Evolutionary conservation across 2,888 invertebrate species (phyloP).

Genomic region (Deilephila porcellus): DNA sequence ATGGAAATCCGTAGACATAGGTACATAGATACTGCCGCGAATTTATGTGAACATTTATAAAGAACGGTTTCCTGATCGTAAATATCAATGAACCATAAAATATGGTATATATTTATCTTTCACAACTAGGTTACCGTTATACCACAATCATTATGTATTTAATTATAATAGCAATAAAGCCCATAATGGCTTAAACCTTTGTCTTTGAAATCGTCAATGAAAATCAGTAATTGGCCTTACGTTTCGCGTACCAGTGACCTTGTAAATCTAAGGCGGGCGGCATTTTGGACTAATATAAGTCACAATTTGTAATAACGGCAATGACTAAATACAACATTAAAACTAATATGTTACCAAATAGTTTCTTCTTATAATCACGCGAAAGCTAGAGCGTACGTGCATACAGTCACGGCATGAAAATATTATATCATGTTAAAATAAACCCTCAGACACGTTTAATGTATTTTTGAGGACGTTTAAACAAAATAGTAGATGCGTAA

Average conservation of each 20-base stretch:
- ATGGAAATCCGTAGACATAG: no score
- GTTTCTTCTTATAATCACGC: background rate
- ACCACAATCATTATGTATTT: background rate
- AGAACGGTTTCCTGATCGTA: no score
- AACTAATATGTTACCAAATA: background rate
- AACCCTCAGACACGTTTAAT: background rate
- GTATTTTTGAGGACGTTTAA: background rate
- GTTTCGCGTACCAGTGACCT: background rate
- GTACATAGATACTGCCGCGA: no score
- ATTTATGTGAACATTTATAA: no score
- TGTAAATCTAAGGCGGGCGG: conserved; percentile 2
- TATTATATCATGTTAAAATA: background rate
- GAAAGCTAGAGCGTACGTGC: background rate
- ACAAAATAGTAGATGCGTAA: background rate
- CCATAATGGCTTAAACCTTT: background rate
- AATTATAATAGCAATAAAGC: background rate
- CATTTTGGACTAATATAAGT: background rate
- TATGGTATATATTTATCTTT: no score
- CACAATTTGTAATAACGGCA: background rate
- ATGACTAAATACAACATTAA: background rate
- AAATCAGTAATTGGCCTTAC: background rate
- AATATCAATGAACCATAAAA: no score
- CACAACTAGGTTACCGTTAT: background rate
- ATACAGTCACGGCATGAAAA: background rate
- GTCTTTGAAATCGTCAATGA: conserved; percentile 1